A percentile compares a stretch with the other conserved stretches of the same genome.
Conservation (phyloP, 2,888 invertebrate genomes). For the Megamerina dolium region DNA sequence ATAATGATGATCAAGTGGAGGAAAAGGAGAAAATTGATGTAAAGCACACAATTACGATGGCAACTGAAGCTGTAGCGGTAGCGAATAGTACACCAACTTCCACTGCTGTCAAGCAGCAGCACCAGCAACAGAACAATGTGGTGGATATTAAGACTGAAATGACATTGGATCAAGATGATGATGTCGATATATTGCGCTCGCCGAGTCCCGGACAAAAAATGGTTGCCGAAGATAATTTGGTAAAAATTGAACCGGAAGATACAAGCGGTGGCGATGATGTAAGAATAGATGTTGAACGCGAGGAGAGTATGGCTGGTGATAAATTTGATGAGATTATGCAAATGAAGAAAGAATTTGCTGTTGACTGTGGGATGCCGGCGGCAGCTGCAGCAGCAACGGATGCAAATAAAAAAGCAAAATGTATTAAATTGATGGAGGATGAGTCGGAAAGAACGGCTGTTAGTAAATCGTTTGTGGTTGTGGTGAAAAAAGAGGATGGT, state of each 20-base stretch:
- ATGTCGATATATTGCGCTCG: constrained; percentile 45
- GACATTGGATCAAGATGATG: constrained; percentile 38
- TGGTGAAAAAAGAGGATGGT: neutral
- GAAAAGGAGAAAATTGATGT: neutral
- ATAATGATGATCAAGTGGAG: constrained; percentile 2
- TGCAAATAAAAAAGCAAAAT: too few relatives aligned
- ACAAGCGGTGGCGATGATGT: constrained; percentile 42
- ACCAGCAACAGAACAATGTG: constrained; percentile 14
- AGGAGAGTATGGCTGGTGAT: constrained; percentile 38
- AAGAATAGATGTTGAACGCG: constrained; percentile 46
- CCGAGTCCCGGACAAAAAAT: constrained; percentile 44
- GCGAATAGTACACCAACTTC: neutral
- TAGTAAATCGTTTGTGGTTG: too few relatives aligned
- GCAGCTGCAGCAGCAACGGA: constrained; percentile 4
- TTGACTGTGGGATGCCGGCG: constrained; percentile 2
- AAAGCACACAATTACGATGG: neutral
- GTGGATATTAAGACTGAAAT: constrained; percentile 14
- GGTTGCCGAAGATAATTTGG: constrained; percentile 45
- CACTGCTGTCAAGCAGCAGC: neutral
- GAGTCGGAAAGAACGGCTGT: neutral
- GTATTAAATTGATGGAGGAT: constrained; percentile 1
- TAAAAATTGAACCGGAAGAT: constrained; percentile 48
- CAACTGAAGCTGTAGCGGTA: constrained; percentile 2
- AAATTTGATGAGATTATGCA: constrained; percentile 18
- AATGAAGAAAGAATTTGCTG: constrained; percentile 3